A percentile compares a stretch with the other conserved stretches of the same genome.
Evolutionary conservation across 2,797 vertebrate species (phyloP).

Genomic region (Betta splendens): DNA sequence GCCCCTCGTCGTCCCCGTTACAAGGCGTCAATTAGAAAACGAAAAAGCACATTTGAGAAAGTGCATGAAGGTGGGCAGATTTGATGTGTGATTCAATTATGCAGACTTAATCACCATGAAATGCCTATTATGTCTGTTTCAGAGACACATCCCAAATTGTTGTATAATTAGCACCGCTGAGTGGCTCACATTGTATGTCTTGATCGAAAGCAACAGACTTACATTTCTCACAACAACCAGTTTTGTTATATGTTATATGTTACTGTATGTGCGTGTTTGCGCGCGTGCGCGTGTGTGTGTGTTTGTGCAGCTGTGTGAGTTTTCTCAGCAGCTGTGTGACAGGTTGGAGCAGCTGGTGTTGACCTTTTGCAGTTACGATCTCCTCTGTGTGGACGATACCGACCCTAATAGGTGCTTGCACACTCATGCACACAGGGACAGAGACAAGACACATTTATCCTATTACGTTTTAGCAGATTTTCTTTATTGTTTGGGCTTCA

Average conservation of each 20-base stretch:
- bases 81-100: not conserved
- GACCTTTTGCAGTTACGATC: conserved; percentile 73
- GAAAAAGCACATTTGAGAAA: no score
- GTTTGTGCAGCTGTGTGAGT: conserved; percentile 77
- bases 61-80: no score
- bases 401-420: conserved; percentile 78
- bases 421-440: conserved; percentile 2
- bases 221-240: no score
- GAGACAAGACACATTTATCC: not conserved
- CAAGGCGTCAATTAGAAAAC: no score
- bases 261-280: no score
- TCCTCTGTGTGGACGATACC: conserved; percentile 81
- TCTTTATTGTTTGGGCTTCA: no score
- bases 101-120: not conserved
- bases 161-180: not conserved
- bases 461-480: not conserved
- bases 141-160: no score
- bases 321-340: conserved; percentile 85
- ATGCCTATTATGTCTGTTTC: not conserved
- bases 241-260: no score
- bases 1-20: conserved; percentile 49
- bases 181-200: not conserved
- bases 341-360: conserved; percentile 83
- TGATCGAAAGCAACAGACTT: not conserved
- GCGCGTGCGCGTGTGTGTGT: no score